A percentile compares a stretch with the other conserved stretches of the same genome.
These are phyloP conservation scores for Pterostichus madidus DNA, from an alignment of 2,888 invertebrate genomes.

Conservation along the genomic window DNA sequence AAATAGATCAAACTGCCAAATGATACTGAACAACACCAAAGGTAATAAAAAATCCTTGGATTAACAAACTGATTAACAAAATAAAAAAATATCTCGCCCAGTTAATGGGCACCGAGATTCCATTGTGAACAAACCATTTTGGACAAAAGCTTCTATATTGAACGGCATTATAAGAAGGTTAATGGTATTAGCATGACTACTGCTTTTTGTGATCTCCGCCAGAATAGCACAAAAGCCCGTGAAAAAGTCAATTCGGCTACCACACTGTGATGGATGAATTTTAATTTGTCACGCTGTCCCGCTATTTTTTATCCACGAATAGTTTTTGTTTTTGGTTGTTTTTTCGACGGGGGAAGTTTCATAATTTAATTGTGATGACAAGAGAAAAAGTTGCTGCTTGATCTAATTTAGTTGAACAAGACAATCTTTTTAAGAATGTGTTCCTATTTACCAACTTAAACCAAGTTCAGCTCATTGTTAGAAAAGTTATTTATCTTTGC, in stretches of 20 bases:
- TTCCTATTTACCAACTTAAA: background rate
- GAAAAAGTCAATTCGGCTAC: constrained; percentile 68
- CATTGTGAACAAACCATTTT: constrained; percentile 27
- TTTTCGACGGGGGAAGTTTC: constrained; percentile 12
- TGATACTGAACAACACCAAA: background rate
- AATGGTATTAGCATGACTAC: constrained; percentile 71
- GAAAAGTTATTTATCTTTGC: background rate
- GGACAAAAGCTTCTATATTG: constrained; percentile 48
- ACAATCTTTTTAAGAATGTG: background rate
- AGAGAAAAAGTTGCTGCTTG: constrained; percentile 25
- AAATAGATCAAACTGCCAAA: background rate
- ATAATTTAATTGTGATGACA: constrained; percentile 60
- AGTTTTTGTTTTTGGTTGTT: constrained; percentile 36
- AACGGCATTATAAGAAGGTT: constrained; percentile 64
- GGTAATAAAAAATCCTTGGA: background rate
- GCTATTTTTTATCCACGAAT: constrained; percentile 17
- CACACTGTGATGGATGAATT: constrained; percentile 40
- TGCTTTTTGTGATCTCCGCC: constrained; percentile 68
- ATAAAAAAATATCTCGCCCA: background rate
- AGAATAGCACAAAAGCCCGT: constrained; percentile 70
- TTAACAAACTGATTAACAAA: constrained; percentile 11
- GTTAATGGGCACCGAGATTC: constrained; percentile 16
- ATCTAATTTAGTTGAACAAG: constrained; percentile 19
- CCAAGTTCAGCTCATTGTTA: background rate
- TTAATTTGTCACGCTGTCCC: constrained; percentile 35